Evolutionary conservation across 1,140 invertebrate species (phyloP), one percentile per base, ranked within the genome.

Genomic region (Branchinecta lindahli): DNA sequence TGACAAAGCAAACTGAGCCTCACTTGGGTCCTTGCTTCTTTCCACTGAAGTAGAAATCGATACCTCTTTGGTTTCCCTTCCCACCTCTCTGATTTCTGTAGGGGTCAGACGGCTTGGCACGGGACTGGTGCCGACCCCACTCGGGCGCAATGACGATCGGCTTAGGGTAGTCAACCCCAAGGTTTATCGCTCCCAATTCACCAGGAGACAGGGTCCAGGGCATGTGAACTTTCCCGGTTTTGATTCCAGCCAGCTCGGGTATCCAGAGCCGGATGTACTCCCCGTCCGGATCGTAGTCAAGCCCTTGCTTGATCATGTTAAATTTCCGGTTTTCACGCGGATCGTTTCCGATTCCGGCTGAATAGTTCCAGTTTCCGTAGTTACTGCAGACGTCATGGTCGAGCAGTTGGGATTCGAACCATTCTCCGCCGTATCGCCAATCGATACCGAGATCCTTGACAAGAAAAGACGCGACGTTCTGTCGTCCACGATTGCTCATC

Each of bases 361-460:
- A 75, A 72, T 81, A 81, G 45, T 79, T 76, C 80, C 80, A 81
- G 74, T 81, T 81, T 33, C 80, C 80, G 76, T 80, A 81, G 75
- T 81, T 81, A 74, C 78, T 80, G 70, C 78, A 80, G 0, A 80
- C 79, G 76, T 81, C 80, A 76, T 80, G 78, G 70, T 81, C 80
- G 66, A 80, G 73, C 73, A 81, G 72, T 47, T 75, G 73, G 18
- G 77, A 78, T 73, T 80, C 79, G 73, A 81, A 81, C 79, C 78
- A 81, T 70, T 80, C 79, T 15, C 78, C 80, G 66, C 80, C 80
- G n/a, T 78, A 68, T 74, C 80, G 75, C 80, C 80, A 81, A 72
- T 81, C 80, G n/a, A 81, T 71, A 10, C 77, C 73, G 21, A 80
- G 70, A 73, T 81, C 79, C 73, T 81, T 81, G 46, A 78, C 78